Percentiles rank a stretch among this genome's conserved stretches.
These are phyloP conservation scores for Helleia helle DNA, from an alignment of 2,888 invertebrate species.

Conservation along the genomic window DNA sequence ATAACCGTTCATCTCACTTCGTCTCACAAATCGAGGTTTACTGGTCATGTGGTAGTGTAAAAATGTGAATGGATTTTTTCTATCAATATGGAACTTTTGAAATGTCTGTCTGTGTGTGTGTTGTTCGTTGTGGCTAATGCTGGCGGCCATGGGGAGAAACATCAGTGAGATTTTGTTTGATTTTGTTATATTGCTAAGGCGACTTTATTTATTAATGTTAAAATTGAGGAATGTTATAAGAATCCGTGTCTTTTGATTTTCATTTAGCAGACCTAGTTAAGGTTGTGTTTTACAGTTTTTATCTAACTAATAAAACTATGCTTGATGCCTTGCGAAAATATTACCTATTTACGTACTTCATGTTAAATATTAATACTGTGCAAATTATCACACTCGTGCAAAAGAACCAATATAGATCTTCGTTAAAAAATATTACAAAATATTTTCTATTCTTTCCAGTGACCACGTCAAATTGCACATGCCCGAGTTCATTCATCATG, in stretches of 20 bases:
- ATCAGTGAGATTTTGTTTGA: conserved; percentile 44
- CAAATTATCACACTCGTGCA: background rate
- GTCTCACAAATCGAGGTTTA: conserved; percentile 13
- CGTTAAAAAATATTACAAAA: too few relatives aligned
- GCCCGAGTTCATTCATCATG: conserved; percentile 75
- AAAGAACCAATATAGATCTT: background rate
- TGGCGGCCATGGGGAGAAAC: conserved; percentile 56
- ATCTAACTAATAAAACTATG: too few relatives aligned
- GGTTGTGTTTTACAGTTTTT: too few relatives aligned
- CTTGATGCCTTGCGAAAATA: conserved; percentile 17
- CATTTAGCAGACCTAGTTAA: too few relatives aligned
- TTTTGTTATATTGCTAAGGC: background rate
- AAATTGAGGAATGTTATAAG: too few relatives aligned
- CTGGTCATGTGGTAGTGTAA: conserved; percentile 38
- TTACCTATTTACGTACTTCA: background rate
- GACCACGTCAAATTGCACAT: conserved; percentile 73
- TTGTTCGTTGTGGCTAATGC: conserved; percentile 44
- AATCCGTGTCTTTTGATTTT: too few relatives aligned
- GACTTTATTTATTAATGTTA: conserved; percentile 4
- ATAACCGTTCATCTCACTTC: conserved; percentile 63
- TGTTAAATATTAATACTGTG: background rate
- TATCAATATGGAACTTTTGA: conserved; percentile 40
- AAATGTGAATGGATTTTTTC: conserved; percentile 46
- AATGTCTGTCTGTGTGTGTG: conserved; percentile 45
- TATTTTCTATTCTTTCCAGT: conserved; percentile 49